Base-by-base conservation (phyloP, 2,888 invertebrate species). In the Caenorhabditis imperialis region DNA sequence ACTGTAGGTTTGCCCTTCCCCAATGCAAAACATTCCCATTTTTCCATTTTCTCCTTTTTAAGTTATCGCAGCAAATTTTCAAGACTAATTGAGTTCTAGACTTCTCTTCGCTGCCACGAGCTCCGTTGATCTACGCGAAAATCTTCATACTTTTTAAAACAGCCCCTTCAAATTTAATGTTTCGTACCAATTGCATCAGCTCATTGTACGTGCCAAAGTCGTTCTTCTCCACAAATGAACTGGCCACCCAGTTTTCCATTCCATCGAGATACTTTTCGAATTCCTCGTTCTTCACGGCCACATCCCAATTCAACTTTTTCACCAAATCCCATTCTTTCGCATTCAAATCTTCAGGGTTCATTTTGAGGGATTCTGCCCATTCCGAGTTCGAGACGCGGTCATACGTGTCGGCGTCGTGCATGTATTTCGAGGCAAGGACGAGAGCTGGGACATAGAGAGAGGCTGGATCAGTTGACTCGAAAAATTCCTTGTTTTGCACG, bases 391-490 rank as follows among this genome's bases (percentile, higher is more conserved):
- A 63, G n/a, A 79, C 79, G 5, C 81, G 50, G 38, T 95, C 95
- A 77, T 94, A 93, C 88, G 94, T 94, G 40, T 95, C 95, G 86
- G 94, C 93, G 86, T 96, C 95, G 89, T 96, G 94, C 82, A 95
- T 90, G 89, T 94, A 96, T 91, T 98, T 98, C 86, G 94, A 95
- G 60, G 97, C 96, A 84, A 97, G 93, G 93, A 95, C 96, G 92
- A 97, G 91, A 69, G 97, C 95, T 76, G 97, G 93, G 67, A 98
- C 92, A 90, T 97, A 97, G 70, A 98, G 92, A 89, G 97, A 95
- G 30, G 94, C 55, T 14, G 97, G 95, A 30, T 93, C 92, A 53
- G 94, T 92, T 85, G 92, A 91, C 82, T 92, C 92, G 75, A 96
- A 91, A 89, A 95, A 96, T 81, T 93, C 92, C 67, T 80, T 77